Evolutionary conservation across 2,113 vertebrate genomes (phyloP), one percentile per base, ranked within the genome.

Genomic region (Rana temporaria): DNA sequence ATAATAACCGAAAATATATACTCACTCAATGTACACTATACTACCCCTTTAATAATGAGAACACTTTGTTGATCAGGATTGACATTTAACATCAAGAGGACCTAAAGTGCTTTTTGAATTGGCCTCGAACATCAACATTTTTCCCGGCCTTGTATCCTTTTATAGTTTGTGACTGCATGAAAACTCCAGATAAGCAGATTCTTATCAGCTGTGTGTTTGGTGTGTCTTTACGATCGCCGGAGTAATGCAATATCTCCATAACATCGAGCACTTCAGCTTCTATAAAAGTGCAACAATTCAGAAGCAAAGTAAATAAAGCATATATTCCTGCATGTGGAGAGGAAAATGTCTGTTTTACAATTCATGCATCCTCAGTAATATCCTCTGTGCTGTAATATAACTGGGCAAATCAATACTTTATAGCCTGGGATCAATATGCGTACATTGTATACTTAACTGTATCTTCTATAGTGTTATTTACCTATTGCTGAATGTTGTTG

Each of bases 381-480:
- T 60, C n/a, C 42, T 48, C 42, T 48, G 30, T 19, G n/a, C 56
- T 60, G 71, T 74, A 59, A 38, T 74, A 60, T 74, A 34, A 53
- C 73, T 18, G 59, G 18, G 42, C 24, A 6, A 76, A 76, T 76
- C 73, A 52, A 76, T 76, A 76, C 60, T 76, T 52, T 63, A 76
- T 42, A 76, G 73, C 57, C 22, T 16, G 8, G n/a, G 22, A 76
- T 76, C 73, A 76, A 76, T 76, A 63, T 24, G 24, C 71, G 26
- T 64, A 38, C 59, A 76, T 17, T 63, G 20, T 9, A 32, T 48
- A 32, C 56, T 75, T 42, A 60, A 75, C 62, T 22, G 56, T 14
- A 59, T 57, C 22, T 52, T 76, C 62, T 76, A 63, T 76, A 75
- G 4, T 62, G 57, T 75, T 75, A 75, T 62, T 75, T 75, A 75